These are phyloP conservation scores for Ictalurus furcatus DNA, from an alignment of 2,113 vertebrate species.

Conservation along the genomic window DNA sequence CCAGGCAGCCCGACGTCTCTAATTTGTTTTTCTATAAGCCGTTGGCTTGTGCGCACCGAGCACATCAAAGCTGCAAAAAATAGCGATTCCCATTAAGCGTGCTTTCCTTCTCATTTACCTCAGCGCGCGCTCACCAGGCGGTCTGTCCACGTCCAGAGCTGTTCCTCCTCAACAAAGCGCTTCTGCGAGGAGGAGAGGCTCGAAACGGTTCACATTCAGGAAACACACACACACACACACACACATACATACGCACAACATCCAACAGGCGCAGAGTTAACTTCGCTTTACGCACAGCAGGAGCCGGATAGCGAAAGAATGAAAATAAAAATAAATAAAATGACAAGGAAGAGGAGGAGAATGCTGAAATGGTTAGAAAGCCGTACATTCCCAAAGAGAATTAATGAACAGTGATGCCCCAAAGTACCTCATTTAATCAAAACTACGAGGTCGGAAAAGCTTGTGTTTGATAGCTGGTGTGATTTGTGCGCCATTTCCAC, in stretches of 20 bases:
- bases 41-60: constrained; percentile 75
- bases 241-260: neutral
- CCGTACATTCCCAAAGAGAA: constrained; percentile 21
- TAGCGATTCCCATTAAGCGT: constrained; percentile 79
- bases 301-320: neutral
- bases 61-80: constrained; percentile 79
- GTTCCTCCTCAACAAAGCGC: constrained; percentile 52
- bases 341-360: neutral
- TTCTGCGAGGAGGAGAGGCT: constrained; percentile 63
- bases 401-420: constrained; percentile 32
- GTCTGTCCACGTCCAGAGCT: constrained; percentile 65
- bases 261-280: neutral
- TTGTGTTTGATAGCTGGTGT: neutral
- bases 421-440: constrained; percentile 29
- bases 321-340: neutral
- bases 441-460: neutral
- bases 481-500: neutral
- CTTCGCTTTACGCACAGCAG: constrained; percentile 14
- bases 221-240: constrained; percentile 25
- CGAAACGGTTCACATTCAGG: constrained; percentile 10
- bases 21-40: constrained; percentile 82
- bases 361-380: neutral
- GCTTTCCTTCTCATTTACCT: constrained; percentile 79
- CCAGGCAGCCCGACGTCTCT: constrained; percentile 76
- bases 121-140: constrained; percentile 66